Base-by-base conservation (phyloP, 2,888 invertebrate species). In the Phengaris alcon region DNA sequence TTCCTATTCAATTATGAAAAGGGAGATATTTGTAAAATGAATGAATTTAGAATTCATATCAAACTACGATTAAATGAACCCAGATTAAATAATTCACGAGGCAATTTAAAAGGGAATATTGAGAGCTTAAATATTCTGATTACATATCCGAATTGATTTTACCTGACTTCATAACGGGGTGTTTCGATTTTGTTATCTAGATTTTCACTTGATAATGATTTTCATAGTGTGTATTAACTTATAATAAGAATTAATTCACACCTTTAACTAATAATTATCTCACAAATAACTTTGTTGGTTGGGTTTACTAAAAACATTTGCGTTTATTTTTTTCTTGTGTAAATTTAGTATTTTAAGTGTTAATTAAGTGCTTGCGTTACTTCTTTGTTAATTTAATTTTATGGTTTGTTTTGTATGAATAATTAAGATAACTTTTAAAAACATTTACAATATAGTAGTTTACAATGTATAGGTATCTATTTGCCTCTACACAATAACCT, bases 131-230 rank as follows among this genome's bases (percentile, higher is more conserved):
- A 72, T 72, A 72, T 72, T 52, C 72, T 52, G 13, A 69, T 54
- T 72, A 54, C 72, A 72, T 72, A 52, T 72, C 54, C 72, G 35
- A 72, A 72, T 52, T 54, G 51, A 72, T 72, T 72, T 72, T 54
- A 35, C 52, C 51, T 35, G 13, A 35, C 10, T 52, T 54, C 59
- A 59, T 22, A 59, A 59, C 10, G 15, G 59, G 59, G 9, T 59
- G 59, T 59, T 59, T 8, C 3, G 57, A 35, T 2, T 35, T 7
- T 48, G 3, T 48, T 48, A 48, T 48, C 48, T 15, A 12, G 35
- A 35, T 64, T 64, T 64, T 64, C 15, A 5, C 15, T 59, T 15
- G 8, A 59, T 59, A 15, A 15, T 35, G 35, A 35, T 10, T 15
- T 59, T 59, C 4, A 59, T 2, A 59, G 10, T 59, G 22, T 10